Evolutionary conservation across 2,888 invertebrate species (phyloP).

Genomic region (Leptinotarsa rubiginosa): DNA sequence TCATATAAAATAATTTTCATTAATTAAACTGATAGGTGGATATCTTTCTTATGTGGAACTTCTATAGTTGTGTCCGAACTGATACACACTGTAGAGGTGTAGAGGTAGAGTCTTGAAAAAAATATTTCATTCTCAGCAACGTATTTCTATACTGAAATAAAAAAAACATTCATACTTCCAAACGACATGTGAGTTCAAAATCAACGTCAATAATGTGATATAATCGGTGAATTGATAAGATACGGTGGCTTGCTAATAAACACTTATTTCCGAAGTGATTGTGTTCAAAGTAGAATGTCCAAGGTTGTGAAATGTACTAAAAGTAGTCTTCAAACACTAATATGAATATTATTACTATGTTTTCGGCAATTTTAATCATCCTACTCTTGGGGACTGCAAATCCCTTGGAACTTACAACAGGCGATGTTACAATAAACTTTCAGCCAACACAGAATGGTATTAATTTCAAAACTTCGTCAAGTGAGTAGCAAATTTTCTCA

Average conservation of each 20-base stretch:
- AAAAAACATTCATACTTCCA: no score
- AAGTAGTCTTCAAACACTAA: not conserved
- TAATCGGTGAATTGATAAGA: not conserved
- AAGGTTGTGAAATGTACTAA: not conserved
- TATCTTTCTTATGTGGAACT: no score
- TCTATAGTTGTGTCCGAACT: no score
- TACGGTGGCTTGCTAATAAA: not conserved
- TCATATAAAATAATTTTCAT: no score
- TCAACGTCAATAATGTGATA: no score
- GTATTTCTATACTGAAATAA: no score
- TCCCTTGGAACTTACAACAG: not conserved
- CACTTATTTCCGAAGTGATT: not conserved
- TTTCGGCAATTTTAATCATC: not conserved
- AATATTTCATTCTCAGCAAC: no score
- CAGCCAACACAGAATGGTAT: constrained; percentile 6
- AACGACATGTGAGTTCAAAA: no score
- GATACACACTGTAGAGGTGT: no score
- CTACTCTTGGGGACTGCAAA: not conserved
- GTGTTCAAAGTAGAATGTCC: not conserved
- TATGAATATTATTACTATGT: not conserved
- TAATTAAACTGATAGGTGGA: no score
- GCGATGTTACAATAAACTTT: not conserved
- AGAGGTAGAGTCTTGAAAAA: no score
- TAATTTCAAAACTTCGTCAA: not conserved
- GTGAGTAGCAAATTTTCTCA: no score